Evolutionary conservation across 2,113 vertebrate species (phyloP).

Genomic region (Phoenicopterus ruber): DNA sequence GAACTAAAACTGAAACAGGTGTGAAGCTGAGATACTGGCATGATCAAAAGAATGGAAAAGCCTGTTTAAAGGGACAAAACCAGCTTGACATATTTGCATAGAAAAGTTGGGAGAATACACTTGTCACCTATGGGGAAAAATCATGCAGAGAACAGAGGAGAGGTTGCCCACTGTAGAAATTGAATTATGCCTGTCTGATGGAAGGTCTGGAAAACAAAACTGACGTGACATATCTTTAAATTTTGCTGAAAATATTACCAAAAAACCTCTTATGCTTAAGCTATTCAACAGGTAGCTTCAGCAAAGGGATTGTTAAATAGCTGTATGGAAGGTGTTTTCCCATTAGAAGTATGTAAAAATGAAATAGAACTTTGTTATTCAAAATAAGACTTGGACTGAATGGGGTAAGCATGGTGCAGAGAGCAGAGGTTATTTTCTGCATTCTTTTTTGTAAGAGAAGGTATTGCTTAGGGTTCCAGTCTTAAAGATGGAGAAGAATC

Average conservation of each 20-base stretch:
- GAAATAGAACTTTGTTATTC: neutral
- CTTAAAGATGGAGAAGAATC: neutral
- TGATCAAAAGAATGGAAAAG: neutral
- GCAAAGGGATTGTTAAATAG: neutral
- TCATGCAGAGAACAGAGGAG: neutral
- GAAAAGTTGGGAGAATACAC: neutral
- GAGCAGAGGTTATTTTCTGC: neutral
- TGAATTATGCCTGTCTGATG: neutral
- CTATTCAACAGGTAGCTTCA: neutral
- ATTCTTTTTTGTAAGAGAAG: neutral
- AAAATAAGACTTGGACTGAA: neutral
- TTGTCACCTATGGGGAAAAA: neutral
- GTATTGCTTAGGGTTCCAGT: neutral
- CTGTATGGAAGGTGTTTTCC: neutral
- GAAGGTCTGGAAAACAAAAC: neutral
- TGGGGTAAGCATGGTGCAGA: neutral
- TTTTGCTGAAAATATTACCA: neutral
- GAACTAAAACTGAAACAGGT: neutral
- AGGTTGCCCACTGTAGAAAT: neutral
- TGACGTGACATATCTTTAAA: neutral
- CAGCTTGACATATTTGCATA: neutral
- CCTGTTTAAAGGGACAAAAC: neutral
- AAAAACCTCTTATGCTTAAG: neutral
- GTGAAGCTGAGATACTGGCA: neutral
- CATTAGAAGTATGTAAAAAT: neutral